Conservation (phyloP, 2,888 invertebrate genomes). For the Amitus sp. region DNA sequence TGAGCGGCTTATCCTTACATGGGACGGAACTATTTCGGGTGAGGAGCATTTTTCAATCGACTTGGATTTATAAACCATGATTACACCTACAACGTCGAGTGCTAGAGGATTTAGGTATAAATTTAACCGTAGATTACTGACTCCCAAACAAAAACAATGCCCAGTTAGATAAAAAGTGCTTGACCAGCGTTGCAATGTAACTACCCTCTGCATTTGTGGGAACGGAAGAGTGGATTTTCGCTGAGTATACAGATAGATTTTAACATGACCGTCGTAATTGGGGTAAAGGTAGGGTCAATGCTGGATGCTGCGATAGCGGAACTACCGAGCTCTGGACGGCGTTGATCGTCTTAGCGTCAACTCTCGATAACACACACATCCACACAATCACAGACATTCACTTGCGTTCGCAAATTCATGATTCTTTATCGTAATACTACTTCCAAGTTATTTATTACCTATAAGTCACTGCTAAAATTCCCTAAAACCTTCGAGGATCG, state of each 20-base stretch:
- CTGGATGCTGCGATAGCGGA: slow-evolving; percentile 59
- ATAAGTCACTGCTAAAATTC: slow-evolving; percentile 36
- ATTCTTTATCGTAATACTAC: slow-evolving; percentile 19
- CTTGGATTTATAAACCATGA: slow-evolving; percentile 18
- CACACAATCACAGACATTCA: slow-evolving; percentile 14
- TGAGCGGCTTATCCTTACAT: too few species aligned
- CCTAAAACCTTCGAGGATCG: slow-evolving; percentile 32
- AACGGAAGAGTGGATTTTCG: slow-evolving; percentile 29
- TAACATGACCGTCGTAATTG: slow-evolving; percentile 30
- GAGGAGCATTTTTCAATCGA: too few species aligned
- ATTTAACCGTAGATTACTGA: slow-evolving; percentile 21
- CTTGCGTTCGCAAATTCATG: slow-evolving; percentile 24
- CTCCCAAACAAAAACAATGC: slow-evolving; percentile 34
- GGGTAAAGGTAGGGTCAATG: slow-evolving; percentile 45
- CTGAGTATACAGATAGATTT: slow-evolving; percentile 28
- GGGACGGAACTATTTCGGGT: too few species aligned
- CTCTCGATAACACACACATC: slow-evolving; percentile 36
- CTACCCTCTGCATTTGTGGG: slow-evolving; percentile 26
- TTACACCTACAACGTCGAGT: slow-evolving; percentile 27
- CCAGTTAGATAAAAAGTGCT: slow-evolving; percentile 27
- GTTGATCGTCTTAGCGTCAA: slow-evolving; percentile 42
- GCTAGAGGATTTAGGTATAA: neutral
- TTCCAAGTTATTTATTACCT: slow-evolving; percentile 36
- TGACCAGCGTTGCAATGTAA: slow-evolving; percentile 22
- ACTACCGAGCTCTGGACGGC: slow-evolving; percentile 49